Base-by-base conservation (phyloP, 2,797 vertebrate species). In the Benthosema pterotum region DNA sequence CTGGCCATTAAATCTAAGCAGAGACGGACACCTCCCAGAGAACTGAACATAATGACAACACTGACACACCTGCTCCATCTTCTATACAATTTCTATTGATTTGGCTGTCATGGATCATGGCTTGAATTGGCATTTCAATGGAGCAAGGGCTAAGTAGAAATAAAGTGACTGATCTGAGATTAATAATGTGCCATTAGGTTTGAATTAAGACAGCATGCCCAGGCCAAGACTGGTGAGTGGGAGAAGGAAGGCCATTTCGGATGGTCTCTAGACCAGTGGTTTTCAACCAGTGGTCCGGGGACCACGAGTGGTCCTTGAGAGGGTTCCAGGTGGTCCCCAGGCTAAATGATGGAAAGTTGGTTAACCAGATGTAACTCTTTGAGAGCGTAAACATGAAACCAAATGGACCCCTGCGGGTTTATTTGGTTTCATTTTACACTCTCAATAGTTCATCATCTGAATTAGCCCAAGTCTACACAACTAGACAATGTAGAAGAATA, bases 91-190 rank as follows among this genome's bases (percentile, higher is more conserved):
- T 61, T 74, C 72, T 86, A 91, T 85, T 83, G 89, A 91, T 88
- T 87, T 52, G 52, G 68, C 62, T 75, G 25, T 75, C 87, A 86
- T 79, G 85, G 80, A 87, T 91, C 82, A 85, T 78, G 83, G 76
- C 84, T 88, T 88, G 54, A 78, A 82, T 87, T 77, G 77, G 71
- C 75, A 85, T 91, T 89, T 80, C 72, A 73, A 64, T 79, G 42
- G 72, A 82, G 77, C 72, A 43, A 62, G 52, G 51, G 68, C 60
- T 77, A 46, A 72, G 74, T 57, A 67, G 77, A 79, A 77, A 77
- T 76, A 70, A 59, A 78, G 63, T 72, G 80, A 82, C 73, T 70
- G 72, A 67, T 66, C 83, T 75, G 63, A 69, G 71, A 71, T 72
- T 56, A 62, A 66, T 67, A 67, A 75, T 52, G 42, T 70, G 22